phyloP scores from a whole-genome alignment of 2,113 vertebrate genomes.

The Gnathonemus longibarbis region DNA sequence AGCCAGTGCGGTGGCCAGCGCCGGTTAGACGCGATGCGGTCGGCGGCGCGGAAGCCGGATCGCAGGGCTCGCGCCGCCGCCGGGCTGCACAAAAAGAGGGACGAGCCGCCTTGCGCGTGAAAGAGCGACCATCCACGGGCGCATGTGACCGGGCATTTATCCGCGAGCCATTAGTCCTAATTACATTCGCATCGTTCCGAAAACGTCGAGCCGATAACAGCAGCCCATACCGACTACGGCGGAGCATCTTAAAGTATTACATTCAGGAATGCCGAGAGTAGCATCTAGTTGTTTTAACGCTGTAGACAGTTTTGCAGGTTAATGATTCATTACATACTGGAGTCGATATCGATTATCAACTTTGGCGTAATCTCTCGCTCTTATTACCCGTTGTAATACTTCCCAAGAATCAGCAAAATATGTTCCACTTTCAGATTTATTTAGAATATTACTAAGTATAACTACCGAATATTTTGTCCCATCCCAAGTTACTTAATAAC shows the following conservation, averaged over 20 bases:
- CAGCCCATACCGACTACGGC: not conserved
- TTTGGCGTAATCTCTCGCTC: not conserved
- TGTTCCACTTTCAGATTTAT: slow-evolving; percentile 4
- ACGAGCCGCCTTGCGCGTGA: not conserved
- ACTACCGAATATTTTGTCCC: slow-evolving; percentile 18
- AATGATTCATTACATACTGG: not conserved
- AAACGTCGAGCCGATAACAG: not conserved
- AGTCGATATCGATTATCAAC: slow-evolving; percentile 11
- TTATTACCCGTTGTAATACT: not conserved
- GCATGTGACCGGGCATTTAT: not conserved
- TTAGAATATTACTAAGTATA: not conserved
- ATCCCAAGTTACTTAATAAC: slow-evolving; percentile 19
- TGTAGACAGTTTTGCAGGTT: not conserved
- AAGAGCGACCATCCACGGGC: not conserved
- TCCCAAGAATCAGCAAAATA: not conserved
- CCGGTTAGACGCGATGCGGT: not conserved
- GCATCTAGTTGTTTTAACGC: not conserved
- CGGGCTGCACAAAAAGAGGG: not conserved
- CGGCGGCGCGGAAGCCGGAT: not conserved
- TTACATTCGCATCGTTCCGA: not conserved
- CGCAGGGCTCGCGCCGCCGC: not conserved
- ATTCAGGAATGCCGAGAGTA: not conserved
- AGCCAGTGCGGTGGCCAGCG: not conserved
- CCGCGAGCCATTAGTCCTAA: not conserved
- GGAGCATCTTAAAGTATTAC: not conserved